Evolutionary conservation across 2,888 invertebrate genomes (phyloP).

Genomic region (Thalpophila matura): DNA sequence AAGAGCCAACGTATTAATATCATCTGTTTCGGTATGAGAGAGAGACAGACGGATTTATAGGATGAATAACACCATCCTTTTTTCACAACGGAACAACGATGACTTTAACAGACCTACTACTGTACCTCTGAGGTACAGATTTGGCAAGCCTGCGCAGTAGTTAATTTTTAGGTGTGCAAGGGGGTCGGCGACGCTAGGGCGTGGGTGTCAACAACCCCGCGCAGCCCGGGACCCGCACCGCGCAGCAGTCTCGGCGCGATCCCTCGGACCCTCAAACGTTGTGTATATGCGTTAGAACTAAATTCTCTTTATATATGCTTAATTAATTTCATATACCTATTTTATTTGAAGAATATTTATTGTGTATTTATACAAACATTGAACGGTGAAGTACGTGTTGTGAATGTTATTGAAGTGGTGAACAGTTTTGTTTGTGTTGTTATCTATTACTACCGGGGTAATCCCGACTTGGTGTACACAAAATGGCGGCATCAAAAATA

Average conservation of each 20-base stretch:
- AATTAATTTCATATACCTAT: not conserved
- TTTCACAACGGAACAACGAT: too few relatives aligned
- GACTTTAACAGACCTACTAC: too few relatives aligned
- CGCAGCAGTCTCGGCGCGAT: conserved; percentile 7
- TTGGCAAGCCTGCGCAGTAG: conserved; percentile 2
- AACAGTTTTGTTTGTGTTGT: conserved; percentile 23
- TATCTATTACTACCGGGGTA: not conserved
- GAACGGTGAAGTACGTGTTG: conserved; percentile 1
- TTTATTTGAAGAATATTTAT: not conserved
- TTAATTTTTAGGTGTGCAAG: not conserved
- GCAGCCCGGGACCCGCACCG: not conserved
- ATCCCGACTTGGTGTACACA: conserved; percentile 1
- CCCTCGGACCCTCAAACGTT: conserved; percentile 9
- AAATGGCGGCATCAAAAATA: conserved; percentile 25
- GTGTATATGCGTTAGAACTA: not conserved
- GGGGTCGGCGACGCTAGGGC: not conserved
- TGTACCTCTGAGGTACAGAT: not conserved
- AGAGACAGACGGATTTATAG: too few relatives aligned
- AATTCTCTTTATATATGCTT: not conserved
- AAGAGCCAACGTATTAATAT: too few relatives aligned
- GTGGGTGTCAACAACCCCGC: conserved; percentile 10
- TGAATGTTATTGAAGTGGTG: conserved; percentile 7
- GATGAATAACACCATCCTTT: too few relatives aligned
- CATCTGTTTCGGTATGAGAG: too few relatives aligned
- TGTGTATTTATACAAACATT: not conserved